Conservation (phyloP, 2,113 vertebrate genomes). For the Lota lota region DNA sequence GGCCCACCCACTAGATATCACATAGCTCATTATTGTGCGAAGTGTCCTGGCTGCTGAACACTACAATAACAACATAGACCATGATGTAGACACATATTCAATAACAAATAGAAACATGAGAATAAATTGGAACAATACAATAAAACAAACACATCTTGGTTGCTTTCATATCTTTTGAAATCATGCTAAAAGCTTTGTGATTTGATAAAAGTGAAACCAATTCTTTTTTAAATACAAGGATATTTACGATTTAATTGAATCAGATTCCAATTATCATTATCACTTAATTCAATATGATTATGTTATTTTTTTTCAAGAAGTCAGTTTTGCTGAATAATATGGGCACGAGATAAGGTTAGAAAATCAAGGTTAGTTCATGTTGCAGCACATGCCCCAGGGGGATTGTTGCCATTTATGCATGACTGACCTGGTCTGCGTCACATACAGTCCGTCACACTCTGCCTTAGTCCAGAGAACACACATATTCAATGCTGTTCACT, state of each 20-base stretch:
- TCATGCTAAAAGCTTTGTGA: no score
- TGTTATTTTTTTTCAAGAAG: neutral
- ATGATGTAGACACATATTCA: neutral
- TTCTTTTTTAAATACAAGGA: no score
- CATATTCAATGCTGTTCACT: constrained; percentile 33
- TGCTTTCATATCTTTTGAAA: no score
- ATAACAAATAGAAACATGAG: neutral
- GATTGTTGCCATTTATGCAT: constrained; percentile 65
- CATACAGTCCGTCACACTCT: constrained; percentile 26
- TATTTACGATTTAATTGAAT: no score
- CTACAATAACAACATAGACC: constrained; percentile 1
- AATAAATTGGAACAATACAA: no score
- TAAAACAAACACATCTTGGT: constrained; percentile 9
- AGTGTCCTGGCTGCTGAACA: constrained; percentile 37
- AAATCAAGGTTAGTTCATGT: constrained; percentile 40
- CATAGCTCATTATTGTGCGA: constrained; percentile 56
- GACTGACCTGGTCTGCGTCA: constrained; percentile 50
- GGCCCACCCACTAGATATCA: constrained; percentile 68
- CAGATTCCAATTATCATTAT: no score
- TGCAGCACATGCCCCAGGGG: constrained; percentile 44
- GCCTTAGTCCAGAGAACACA: no score
- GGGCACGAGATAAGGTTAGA: constrained; percentile 47
- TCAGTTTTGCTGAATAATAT: constrained; percentile 36
- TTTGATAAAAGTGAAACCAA: no score
- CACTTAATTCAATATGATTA: no score